These are phyloP conservation scores for Myxocyprinus asiaticus DNA, from an alignment of 2,113 vertebrate species.

Conservation along the genomic window DNA sequence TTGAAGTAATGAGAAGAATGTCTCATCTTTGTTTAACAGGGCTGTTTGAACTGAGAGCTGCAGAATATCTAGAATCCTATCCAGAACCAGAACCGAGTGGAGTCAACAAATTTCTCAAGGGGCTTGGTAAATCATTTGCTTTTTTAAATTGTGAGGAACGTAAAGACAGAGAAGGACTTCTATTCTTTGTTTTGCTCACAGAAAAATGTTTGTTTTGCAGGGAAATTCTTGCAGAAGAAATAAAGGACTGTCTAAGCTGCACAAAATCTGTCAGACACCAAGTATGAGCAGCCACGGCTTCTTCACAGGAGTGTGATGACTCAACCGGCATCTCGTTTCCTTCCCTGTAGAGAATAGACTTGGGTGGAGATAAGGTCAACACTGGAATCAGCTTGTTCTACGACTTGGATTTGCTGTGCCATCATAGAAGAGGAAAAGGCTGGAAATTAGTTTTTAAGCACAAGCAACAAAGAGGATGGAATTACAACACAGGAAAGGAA, in stretches of 20 bases:
- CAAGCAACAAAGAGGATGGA: constrained; percentile 17
- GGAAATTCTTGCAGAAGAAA: constrained; percentile 78
- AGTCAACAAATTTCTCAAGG: constrained; percentile 91
- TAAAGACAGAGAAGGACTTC: neutral
- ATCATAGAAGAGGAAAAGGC: constrained; percentile 50
- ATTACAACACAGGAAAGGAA: constrained; percentile 35
- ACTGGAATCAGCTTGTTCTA: constrained; percentile 21
- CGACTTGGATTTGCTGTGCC: constrained; percentile 27
- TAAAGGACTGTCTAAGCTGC: constrained; percentile 50
- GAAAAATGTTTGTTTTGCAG: constrained; percentile 54
- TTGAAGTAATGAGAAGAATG: neutral
- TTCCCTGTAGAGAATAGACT: neutral
- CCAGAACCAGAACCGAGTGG: constrained; percentile 85
- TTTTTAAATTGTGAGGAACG: neutral
- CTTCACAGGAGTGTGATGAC: constrained; percentile 20
- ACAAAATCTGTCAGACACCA: neutral
- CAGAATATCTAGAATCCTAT: constrained; percentile 85
- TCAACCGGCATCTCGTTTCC: constrained; percentile 7
- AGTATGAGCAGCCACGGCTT: constrained; percentile 4
- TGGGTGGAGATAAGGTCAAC: constrained; percentile 25
- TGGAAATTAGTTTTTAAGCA: constrained; percentile 55
- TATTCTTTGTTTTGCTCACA: neutral
- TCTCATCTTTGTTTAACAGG: constrained; percentile 68
- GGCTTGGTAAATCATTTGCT: constrained; percentile 80
- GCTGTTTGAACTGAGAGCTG: constrained; percentile 90